A percentile compares a stretch with the other conserved stretches of the same genome.
Evolutionary conservation across 2,113 vertebrate species (phyloP).

Genomic region (Calyptomena viridis): DNA sequence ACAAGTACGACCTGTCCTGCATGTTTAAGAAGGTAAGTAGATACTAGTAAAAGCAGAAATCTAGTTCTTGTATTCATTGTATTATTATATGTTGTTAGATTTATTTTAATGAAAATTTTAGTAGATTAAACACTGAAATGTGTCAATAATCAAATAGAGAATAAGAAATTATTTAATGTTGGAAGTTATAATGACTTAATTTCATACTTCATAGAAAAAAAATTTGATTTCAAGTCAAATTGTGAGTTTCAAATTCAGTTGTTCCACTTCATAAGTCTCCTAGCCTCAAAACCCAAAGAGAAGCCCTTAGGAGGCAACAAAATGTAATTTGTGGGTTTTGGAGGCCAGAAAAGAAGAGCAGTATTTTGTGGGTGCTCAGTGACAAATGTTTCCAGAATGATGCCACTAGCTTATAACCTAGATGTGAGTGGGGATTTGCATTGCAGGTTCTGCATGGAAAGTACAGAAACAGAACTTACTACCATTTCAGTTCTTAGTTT

Average conservation of each 20-base stretch:
- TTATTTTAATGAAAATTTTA: not conserved
- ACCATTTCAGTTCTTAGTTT: not conserved
- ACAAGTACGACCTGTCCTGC: not conserved
- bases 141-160: not conserved
- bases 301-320: constrained; percentile 18
- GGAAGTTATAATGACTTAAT: not conserved
- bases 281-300: not conserved
- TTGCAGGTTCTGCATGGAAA: not conserved
- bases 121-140: not conserved
- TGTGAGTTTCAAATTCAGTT: not conserved
- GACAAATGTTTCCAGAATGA: not conserved
- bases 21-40: not conserved
- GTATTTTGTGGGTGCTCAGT: not conserved
- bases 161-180: not conserved
- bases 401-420: not conserved
- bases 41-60: not conserved
- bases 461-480: not conserved
- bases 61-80: not conserved
- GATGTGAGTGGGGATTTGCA: not conserved
- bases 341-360: constrained; percentile 23
- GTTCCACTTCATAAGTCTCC: constrained; percentile 31
- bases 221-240: not conserved
- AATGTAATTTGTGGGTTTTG: not conserved
- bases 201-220: not conserved
- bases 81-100: not conserved